A percentile compares a stretch with the other conserved stretches of the same genome.
Conservation (phyloP, 1,140 invertebrate species). For the Asobara japonica region DNA sequence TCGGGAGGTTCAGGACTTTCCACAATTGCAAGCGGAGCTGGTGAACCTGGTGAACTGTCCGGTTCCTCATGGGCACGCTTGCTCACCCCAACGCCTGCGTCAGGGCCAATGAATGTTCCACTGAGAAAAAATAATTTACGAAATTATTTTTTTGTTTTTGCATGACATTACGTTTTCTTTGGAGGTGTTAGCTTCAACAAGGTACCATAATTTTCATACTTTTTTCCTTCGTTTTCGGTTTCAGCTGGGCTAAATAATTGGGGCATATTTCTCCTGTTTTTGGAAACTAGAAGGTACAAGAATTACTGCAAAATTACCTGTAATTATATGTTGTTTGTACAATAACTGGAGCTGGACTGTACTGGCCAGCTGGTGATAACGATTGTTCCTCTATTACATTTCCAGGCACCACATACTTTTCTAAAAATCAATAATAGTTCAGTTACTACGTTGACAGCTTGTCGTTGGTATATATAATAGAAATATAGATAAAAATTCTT, state of each 20-base stretch:
- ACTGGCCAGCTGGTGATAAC: constrained; percentile 65
- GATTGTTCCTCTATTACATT: constrained; percentile 64
- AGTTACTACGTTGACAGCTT: too few relatives aligned
- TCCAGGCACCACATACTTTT: constrained; percentile 65
- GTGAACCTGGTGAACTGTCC: constrained; percentile 63
- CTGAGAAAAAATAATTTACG: constrained; percentile 40
- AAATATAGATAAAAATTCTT: neutral
- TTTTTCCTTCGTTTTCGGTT: too few relatives aligned
- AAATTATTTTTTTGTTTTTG: neutral
- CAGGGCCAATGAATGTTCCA: constrained; percentile 63
- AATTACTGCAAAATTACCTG: constrained; percentile 49
- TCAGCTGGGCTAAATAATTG: too few relatives aligned
- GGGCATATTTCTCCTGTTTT: too few relatives aligned
- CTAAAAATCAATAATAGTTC: constrained; percentile 41
- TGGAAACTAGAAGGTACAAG: too few relatives aligned
- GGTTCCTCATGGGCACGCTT: constrained; percentile 61
- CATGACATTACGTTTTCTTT: too few relatives aligned
- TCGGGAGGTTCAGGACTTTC: constrained; percentile 63
- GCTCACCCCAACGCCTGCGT: constrained; percentile 55
- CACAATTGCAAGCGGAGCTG: constrained; percentile 61
- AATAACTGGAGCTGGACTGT: constrained; percentile 68
- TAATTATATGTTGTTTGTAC: constrained; percentile 69
- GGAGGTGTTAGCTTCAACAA: too few relatives aligned
- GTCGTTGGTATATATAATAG: too few relatives aligned
- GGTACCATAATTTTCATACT: too few relatives aligned